These are phyloP conservation scores for Paramisgurnus dabryanus DNA, from an alignment of 2,113 vertebrate genomes.

Conservation along the genomic window DNA sequence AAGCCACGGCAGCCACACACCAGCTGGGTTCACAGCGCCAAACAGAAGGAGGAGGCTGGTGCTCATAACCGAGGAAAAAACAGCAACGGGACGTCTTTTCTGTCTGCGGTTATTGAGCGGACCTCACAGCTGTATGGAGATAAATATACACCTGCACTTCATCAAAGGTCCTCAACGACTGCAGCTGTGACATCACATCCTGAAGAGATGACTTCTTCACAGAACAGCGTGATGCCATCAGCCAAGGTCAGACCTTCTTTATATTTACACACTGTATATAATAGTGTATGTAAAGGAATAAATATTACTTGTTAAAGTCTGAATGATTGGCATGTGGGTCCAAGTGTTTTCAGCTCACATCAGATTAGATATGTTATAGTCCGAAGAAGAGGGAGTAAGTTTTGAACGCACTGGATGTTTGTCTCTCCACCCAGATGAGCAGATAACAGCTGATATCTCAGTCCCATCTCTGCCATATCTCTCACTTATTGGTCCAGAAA, in stretches of 20 bases:
- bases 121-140: constrained; percentile 56
- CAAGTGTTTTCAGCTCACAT: background rate
- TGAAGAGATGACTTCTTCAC: background rate
- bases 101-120: constrained; percentile 60
- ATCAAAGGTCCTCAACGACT: constrained; percentile 11
- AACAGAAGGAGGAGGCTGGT: constrained; percentile 58
- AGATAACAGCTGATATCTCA: constrained; percentile 56
- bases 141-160: constrained; percentile 30
- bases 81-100: constrained; percentile 54
- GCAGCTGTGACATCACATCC: constrained; percentile 14
- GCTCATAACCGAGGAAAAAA: constrained; percentile 35
- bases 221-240: background rate
- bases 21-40: constrained; percentile 51
- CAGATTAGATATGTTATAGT: background rate
- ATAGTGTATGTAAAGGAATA: no score
- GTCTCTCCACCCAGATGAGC: constrained; percentile 59
- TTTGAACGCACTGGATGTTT: constrained; percentile 42
- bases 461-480: constrained; percentile 55
- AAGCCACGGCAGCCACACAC: constrained; percentile 33
- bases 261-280: no score
- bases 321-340: background rate
- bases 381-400: constrained; percentile 20
- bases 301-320: no score
- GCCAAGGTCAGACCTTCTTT: constrained; percentile 15
- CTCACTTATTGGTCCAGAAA: constrained; percentile 55